Base-by-base conservation (phyloP, 1,140 invertebrate species). In the Contarinia nasturtii region DNA sequence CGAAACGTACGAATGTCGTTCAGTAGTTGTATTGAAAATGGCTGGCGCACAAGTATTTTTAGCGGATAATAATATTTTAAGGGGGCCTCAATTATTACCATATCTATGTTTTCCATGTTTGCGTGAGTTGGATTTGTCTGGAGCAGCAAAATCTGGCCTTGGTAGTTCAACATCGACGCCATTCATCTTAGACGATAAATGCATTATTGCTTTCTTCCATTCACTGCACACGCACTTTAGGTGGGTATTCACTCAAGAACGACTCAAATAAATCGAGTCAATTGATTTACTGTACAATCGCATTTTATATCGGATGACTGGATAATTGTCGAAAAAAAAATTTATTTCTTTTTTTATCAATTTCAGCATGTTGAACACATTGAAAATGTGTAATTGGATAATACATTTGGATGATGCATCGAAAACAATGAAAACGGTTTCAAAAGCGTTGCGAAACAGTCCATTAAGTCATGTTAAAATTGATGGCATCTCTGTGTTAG, bases 1-100 rank as follows among this genome's bases (percentile, higher is more conserved):
- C 56, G n/a, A 61, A 65, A 45, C n/a, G 53, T 70, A 10, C 50
- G 53, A 52, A 58, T 55, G 42, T 55, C 54, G 41, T 14, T 51
- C 50, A 8, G 17, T 51, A 45, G 50, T 52, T 10, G 50, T 51
- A 56, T 60, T 22, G 57, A 61, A 19, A 59, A 63, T 20, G 50
- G 66, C 67, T 33, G 64, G 68, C 43, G 67, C 71, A 52, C 67
- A 70, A 55, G 64, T 67, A 52, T 61, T 64, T 20, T 58, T 72
- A 36, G 67, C 69, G 51, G 68, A 70, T 49, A 56, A 65, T 33
- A 52, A 67, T 33, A 64, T 63, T n/a, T 53, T 71, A 7, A 58
- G 67, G 10, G 70, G 70, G 0, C 68, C 70, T 1, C 62, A 70
- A 34, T 48, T 73, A 3, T 51, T 73, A 7, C 67, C 68, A 1